Evolutionary conservation across 2,888 invertebrate species (phyloP).

Genomic region (Caenorhabditis zanzibari): DNA sequence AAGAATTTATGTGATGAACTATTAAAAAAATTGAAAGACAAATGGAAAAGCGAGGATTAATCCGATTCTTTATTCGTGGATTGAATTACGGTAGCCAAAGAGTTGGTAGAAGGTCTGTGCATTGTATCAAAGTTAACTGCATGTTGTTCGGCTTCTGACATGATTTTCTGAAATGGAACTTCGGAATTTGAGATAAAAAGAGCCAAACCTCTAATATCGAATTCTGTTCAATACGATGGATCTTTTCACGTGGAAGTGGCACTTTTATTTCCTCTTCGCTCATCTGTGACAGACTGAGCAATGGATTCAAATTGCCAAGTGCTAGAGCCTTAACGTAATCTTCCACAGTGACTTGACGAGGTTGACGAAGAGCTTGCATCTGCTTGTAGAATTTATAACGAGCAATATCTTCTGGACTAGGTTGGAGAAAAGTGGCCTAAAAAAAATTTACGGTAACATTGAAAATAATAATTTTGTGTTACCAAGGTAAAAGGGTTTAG

Average conservation of each 20-base stretch:
- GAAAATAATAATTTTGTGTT: neutral
- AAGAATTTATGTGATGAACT: slow-evolving; percentile 8
- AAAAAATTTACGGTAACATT: no score
- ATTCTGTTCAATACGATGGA: no score
- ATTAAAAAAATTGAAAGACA: neutral
- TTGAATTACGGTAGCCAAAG: neutral
- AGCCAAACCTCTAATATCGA: no score
- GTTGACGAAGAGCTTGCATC: no score
- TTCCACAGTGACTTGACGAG: neutral
- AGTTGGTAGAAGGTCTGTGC: no score
- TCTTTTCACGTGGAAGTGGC: neutral
- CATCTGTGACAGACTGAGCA: neutral
- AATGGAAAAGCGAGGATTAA: neutral
- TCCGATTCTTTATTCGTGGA: neutral
- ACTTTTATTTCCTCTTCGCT: neutral
- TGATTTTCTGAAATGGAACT: neutral
- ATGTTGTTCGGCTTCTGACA: neutral
- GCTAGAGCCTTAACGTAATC: neutral
- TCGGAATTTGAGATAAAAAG: neutral
- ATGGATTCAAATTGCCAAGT: neutral
- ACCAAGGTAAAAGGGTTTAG: neutral
- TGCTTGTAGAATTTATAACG: no score
- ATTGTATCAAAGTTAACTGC: neutral
- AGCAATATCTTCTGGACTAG: neutral
- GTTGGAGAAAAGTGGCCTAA: slow-evolving; percentile 10